These are phyloP conservation scores for Cephus pygmeus DNA, from an alignment of 2,888 invertebrate genomes.

Conservation along the genomic window DNA sequence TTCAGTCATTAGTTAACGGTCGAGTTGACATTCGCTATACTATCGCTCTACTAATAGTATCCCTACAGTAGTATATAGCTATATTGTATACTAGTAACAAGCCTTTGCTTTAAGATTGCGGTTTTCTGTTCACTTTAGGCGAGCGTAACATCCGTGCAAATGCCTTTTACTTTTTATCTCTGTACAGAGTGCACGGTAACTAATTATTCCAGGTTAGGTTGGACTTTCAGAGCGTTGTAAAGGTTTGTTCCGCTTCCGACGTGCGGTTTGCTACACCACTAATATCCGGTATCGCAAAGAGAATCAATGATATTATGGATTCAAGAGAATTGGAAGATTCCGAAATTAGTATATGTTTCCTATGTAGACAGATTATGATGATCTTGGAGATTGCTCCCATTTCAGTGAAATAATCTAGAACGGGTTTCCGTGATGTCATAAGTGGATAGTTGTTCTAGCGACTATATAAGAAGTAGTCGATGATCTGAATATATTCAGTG, in stretches of 20 bases:
- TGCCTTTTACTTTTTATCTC: not conserved
- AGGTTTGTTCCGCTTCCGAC: not conserved
- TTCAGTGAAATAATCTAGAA: not conserved
- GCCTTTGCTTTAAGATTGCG: not conserved
- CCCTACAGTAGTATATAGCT: not conserved
- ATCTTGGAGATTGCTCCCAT: not conserved
- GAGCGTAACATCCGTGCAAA: not conserved
- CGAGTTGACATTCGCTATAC: not conserved
- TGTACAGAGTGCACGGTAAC: not conserved
- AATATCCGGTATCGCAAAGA: not conserved
- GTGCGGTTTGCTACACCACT: not conserved
- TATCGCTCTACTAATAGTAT: not conserved
- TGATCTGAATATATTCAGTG: not conserved
- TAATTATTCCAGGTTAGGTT: not conserved
- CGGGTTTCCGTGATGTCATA: not conserved
- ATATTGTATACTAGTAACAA: not conserved
- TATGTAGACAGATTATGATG: not conserved
- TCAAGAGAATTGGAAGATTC: not conserved
- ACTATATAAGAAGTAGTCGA: not conserved
- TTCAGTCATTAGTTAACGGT: not conserved
- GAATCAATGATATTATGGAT: not conserved
- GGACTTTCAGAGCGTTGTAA: not conserved
- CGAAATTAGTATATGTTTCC: not conserved
- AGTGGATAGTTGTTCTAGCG: not conserved
- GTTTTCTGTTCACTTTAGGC: not conserved